These are phyloP conservation scores for Callimorpha dominula DNA, from an alignment of 2,888 invertebrate species.

Conservation along the genomic window DNA sequence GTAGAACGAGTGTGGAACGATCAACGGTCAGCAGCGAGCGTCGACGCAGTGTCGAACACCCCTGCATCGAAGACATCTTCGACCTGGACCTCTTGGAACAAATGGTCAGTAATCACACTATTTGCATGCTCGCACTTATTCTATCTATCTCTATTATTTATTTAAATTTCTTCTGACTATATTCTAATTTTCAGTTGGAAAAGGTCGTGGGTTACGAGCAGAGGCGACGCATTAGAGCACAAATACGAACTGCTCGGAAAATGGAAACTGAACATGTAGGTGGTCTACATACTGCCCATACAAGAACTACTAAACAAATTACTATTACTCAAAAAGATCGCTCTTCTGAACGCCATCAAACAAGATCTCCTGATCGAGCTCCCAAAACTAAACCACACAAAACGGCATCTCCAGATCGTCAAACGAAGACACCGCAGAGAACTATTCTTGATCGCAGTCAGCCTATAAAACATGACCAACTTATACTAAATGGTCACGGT, in stretches of 20 bases:
- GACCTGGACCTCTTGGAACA: slow-evolving; percentile 90
- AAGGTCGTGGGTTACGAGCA: slow-evolving; percentile 92
- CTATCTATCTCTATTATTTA: slow-evolving; percentile 47
- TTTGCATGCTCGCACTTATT: slow-evolving; percentile 55
- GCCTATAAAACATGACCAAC: slow-evolving; percentile 51
- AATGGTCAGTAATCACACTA: slow-evolving; percentile 85
- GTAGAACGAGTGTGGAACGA: slow-evolving; percentile 86
- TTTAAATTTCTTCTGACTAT: slow-evolving; percentile 52
- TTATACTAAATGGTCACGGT: slow-evolving; percentile 64
- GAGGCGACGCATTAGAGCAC: slow-evolving; percentile 91
- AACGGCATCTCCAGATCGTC: slow-evolving; percentile 64
- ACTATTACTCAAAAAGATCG: slow-evolving; percentile 45
- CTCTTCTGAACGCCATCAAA: slow-evolving; percentile 63
- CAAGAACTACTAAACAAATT: slow-evolving; percentile 61
- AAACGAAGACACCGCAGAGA: slow-evolving; percentile 53
- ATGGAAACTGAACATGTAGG: slow-evolving; percentile 82
- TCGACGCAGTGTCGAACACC: slow-evolving; percentile 81
- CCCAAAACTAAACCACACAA: slow-evolving; percentile 56
- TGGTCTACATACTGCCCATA: slow-evolving; percentile 49
- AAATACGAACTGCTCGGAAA: slow-evolving; percentile 91
- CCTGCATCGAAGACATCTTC: slow-evolving; percentile 91
- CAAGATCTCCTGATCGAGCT: slow-evolving; percentile 60
- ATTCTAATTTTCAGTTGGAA: slow-evolving; percentile 87
- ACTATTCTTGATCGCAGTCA: slow-evolving; percentile 49
- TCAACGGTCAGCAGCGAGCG: slow-evolving; percentile 79